Evolutionary conservation across 30 jellyfish, hydroid and myxozoan genomes (phyloP).

Genomic region (Hydra vulgaris): DNA sequence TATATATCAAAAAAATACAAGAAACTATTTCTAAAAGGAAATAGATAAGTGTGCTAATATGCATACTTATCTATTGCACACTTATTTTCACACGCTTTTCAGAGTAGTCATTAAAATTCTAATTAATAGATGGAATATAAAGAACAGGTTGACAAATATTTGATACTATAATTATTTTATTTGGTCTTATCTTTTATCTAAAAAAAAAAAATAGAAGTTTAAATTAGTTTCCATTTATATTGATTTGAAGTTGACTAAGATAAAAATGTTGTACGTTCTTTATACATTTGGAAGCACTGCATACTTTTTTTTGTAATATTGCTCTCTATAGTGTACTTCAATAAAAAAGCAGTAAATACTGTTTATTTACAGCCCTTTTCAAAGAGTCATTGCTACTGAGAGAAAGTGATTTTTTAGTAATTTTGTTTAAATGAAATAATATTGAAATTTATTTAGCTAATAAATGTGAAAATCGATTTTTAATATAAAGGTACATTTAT

Average conservation of each 20-base stretch:
- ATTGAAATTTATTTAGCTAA: no score
- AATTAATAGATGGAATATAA: no score
- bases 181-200: not conserved
- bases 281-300: not conserved
- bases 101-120: not conserved
- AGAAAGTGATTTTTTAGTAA: no score
- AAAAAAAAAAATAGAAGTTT: not conserved
- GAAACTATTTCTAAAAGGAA: not conserved
- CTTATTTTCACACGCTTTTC: not conserved
- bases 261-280: not conserved
- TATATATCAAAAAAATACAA: not conserved
- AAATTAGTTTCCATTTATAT: not conserved
- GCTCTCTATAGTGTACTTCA: no score
- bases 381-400: no score
- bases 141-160: not conserved
- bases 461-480: no score
- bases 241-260: not conserved
- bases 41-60: not conserved
- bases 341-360: no score
- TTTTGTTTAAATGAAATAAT: no score
- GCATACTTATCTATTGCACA: not conserved
- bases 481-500: no score
- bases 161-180: no score
- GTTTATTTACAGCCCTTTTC: no score
- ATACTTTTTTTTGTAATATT: no score